phyloP scores from a whole-genome alignment of 2,113 vertebrate species.

The Kryptolebias marmoratus region DNA sequence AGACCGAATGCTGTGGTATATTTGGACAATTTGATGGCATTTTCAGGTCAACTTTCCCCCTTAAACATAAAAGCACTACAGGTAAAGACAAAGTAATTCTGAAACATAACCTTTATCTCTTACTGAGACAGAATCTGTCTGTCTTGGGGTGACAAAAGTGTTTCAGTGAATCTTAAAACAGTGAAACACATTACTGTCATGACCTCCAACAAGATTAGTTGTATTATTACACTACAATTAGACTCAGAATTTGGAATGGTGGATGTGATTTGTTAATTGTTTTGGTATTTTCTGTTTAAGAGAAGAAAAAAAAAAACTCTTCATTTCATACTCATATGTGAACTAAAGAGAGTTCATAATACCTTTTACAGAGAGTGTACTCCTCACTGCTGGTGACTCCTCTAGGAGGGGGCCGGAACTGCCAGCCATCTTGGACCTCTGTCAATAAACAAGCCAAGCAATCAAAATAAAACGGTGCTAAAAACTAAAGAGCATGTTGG shows the following conservation, averaged over 20 bases:
- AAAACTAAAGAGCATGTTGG: background rate
- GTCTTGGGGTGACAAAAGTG: background rate
- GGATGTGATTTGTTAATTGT: background rate
- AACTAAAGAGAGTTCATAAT: conserved; percentile 26
- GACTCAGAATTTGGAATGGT: background rate
- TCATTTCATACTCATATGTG: background rate
- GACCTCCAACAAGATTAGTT: background rate
- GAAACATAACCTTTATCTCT: background rate
- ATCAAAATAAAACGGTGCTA: conserved; percentile 17
- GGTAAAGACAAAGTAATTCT: background rate
- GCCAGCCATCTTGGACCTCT: conserved; percentile 91
- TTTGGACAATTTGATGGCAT: background rate
- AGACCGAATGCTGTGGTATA: background rate
- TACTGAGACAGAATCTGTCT: background rate
- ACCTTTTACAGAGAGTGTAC: conserved; percentile 98
- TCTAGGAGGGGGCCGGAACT: conserved; percentile 94
- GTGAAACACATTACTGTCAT: background rate
- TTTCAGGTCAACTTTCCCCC: background rate
- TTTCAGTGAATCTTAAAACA: background rate
- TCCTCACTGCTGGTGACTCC: conserved; percentile 99
- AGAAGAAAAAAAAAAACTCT: background rate
- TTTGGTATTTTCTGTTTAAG: background rate
- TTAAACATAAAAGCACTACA: background rate
- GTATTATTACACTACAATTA: background rate
- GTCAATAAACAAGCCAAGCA: conserved; percentile 35